Base-by-base conservation (phyloP, 2,797 vertebrate genomes). In the Poecile montanus region DNA sequence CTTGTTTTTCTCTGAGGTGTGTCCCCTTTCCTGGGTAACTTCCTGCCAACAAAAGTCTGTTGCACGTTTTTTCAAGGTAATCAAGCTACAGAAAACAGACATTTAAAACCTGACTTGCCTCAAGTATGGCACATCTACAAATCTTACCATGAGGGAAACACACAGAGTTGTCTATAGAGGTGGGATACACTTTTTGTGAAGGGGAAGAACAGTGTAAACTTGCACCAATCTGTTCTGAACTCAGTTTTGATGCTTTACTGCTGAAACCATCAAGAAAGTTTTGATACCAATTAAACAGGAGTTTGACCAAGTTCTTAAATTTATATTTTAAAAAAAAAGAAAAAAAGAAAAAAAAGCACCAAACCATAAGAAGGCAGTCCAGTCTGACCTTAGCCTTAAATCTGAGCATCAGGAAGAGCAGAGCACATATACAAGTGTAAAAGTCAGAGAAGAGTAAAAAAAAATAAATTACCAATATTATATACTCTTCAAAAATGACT, bases 21-120 rank as follows among this genome's bases (percentile, higher is more conserved):
- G 90, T 86, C 87, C 78, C 57, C 44, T 91, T 95, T 94, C 92
- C 87, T 84, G 92, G 70, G 81, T 83, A 89, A 88, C 91, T 93
- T 95, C 93, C 95, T 95, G 89, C 50, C 44, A 63, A 79, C 32
- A 86, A 88, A 85, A 93, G 34, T 19, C 27, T 42, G 16, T 21
- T 66, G 30, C 45, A 53, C 17, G 73, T 75, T 34, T 58, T 51
- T 60, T 50, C 26, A 58, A 74, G 36, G 71, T 50, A 70, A 90
- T 50, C 45, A 63, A 81, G 62, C 12, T 83, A 78, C 1, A 7
- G n/a, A 80, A 94, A 81, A 45, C 20, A 74, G 48, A 78, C 27
- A 47, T 61, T 91, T 85, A 18, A 87, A 80, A 92, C 57, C 54
- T 74, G 45, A 72, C 16, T 71, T 66, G 27, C 16, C 15, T 82